A percentile compares a stretch with the other conserved stretches of the same genome.
phyloP scores from a whole-genome alignment of 1,140 invertebrate species.

The Hetaerina americana region DNA sequence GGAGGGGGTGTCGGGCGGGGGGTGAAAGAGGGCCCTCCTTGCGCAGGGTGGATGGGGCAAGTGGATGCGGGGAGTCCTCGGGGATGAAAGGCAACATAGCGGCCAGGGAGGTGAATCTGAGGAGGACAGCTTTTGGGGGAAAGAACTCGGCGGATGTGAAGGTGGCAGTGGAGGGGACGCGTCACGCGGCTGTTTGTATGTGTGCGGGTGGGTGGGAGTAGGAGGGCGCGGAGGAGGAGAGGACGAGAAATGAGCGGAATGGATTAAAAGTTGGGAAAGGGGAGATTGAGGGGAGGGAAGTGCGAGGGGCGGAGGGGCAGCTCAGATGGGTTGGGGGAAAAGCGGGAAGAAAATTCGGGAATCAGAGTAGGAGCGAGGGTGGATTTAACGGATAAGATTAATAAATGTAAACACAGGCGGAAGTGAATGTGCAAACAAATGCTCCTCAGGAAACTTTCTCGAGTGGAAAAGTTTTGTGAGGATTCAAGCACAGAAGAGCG shows the following conservation, averaged over 20 bases:
- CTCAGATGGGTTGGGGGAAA: too few relatives aligned
- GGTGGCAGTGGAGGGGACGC: too few relatives aligned
- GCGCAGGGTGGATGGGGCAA: background rate
- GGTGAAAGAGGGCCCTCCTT: background rate
- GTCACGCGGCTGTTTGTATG: too few relatives aligned
- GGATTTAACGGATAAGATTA: background rate
- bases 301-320: background rate
- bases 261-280: background rate
- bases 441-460: background rate
- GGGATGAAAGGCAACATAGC: background rate
- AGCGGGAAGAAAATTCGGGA: too few relatives aligned
- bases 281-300: background rate
- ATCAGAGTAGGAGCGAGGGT: background rate
- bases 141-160: too few relatives aligned
- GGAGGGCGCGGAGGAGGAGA: background rate
- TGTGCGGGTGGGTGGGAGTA: background rate
- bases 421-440: background rate
- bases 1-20: background rate
- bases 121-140: too few relatives aligned
- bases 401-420: background rate
- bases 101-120: too few relatives aligned
- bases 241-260: background rate
- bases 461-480: background rate
- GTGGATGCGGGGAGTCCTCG: background rate
- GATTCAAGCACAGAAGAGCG: background rate